Evolutionary conservation across 2,113 vertebrate species (phyloP).

Genomic region (Ptyas mucosa): DNA sequence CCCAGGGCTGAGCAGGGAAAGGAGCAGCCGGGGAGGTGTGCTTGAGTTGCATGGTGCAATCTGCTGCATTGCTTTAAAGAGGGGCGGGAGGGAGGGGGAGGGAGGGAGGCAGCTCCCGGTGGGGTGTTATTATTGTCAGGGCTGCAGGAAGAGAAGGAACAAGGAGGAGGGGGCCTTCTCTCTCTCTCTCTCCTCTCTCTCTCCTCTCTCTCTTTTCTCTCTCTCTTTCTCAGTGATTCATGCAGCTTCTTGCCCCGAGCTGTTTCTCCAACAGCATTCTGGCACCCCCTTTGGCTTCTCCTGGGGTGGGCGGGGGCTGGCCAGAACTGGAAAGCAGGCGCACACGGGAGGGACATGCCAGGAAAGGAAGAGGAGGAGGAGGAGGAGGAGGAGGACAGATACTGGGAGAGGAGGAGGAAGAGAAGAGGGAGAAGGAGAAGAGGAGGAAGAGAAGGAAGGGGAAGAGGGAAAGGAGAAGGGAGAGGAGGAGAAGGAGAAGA

Average conservation of each 20-base stretch:
- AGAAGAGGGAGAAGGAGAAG: not conserved
- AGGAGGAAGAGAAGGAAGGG: not conserved
- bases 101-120: not conserved
- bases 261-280: not conserved
- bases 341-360: not conserved
- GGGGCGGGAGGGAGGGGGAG: too few species aligned
- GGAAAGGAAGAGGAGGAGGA: not conserved
- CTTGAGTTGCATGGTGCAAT: not conserved
- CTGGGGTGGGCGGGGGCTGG: not conserved
- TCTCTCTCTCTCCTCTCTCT: not conserved
- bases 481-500: not conserved
- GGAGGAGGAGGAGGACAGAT: not conserved
- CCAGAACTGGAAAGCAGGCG: not conserved
- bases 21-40: not conserved
- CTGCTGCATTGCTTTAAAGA: not conserved
- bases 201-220: too few species aligned
- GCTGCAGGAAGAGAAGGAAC: not conserved
- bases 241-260: conserved; percentile 32
- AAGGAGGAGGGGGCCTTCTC: not conserved
- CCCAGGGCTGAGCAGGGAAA: not conserved
- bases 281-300: conserved; percentile 22
- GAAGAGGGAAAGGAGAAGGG: fast-evolving
- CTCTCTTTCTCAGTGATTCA: conserved; percentile 46
- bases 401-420: not conserved
- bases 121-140: not conserved